These are phyloP conservation scores for Adineta ricciae DNA, from an alignment of 2,888 invertebrate species.

Conservation along the genomic window DNA sequence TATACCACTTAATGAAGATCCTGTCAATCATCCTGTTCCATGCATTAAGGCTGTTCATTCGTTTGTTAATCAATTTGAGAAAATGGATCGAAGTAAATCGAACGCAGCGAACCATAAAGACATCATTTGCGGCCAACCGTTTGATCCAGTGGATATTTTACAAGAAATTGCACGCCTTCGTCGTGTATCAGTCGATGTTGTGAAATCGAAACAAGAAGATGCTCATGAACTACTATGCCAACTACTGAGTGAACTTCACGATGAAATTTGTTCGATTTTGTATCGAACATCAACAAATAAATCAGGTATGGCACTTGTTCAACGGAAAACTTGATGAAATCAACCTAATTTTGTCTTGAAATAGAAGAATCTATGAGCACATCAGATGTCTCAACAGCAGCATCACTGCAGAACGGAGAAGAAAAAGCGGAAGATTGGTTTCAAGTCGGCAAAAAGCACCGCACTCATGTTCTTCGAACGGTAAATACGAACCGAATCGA, in stretches of 20 bases:
- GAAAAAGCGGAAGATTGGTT: conserved; percentile 47
- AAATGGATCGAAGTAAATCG: conserved; percentile 24
- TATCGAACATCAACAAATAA: neutral
- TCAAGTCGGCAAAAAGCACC: conserved; percentile 71
- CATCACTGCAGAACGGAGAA: conserved; percentile 35
- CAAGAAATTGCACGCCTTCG: conserved; percentile 67
- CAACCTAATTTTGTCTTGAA: neutral
- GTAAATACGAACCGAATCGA: conserved; percentile 38
- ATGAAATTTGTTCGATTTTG: conserved; percentile 64
- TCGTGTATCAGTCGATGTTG: conserved; percentile 53
- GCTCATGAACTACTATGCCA: conserved; percentile 91
- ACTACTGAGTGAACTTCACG: conserved; percentile 81
- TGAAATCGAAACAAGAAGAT: conserved; percentile 68
- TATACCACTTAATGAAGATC: conserved; percentile 58
- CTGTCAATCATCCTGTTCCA: conserved; percentile 40
- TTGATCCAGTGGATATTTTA: conserved; percentile 78
- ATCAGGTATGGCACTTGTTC: conserved; percentile 17
- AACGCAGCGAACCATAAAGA: conserved; percentile 38
- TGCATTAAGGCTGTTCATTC: conserved; percentile 47
- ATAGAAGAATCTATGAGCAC: conserved; percentile 12
- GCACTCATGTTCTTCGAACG: conserved; percentile 74
- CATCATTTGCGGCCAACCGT: conserved; percentile 60
- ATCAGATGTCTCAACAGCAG: conserved; percentile 29
- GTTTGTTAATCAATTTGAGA: conserved; percentile 44
- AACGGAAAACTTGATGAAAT: neutral